Evolutionary conservation across 2,113 vertebrate species (phyloP).

Genomic region (Apodemus sylvaticus): DNA sequence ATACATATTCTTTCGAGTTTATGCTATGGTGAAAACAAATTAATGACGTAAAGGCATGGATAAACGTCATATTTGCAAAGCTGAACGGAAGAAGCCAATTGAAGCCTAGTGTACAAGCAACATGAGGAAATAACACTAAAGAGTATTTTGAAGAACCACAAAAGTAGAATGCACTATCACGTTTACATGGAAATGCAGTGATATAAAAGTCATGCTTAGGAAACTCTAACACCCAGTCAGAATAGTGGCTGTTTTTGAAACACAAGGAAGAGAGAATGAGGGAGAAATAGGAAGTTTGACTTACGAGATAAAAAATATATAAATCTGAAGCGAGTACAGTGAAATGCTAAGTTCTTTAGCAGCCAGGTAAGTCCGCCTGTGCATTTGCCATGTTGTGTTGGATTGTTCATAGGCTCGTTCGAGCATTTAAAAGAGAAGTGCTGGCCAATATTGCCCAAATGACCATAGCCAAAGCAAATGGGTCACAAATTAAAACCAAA

Average conservation of each 20-base stretch:
- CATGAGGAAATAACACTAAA: background rate
- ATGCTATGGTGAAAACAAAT: slow-evolving; percentile 13
- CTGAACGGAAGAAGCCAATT: background rate
- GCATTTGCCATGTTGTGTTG: background rate
- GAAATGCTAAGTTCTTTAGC: background rate
- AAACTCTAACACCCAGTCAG: background rate
- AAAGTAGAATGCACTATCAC: background rate
- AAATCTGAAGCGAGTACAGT: background rate
- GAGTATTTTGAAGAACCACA: background rate
- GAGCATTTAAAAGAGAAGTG: background rate
- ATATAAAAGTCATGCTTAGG: background rate
- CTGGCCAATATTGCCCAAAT: background rate
- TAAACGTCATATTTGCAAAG: background rate
- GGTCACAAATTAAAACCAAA: background rate
- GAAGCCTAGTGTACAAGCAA: background rate
- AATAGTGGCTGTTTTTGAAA: background rate
- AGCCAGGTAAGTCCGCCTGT: background rate
- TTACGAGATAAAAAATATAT: background rate
- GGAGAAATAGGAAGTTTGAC: background rate
- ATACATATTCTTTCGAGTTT: background rate
- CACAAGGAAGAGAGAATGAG: background rate
- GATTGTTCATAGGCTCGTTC: background rate
- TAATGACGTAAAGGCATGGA: background rate
- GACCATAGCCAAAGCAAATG: background rate
- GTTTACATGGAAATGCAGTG: background rate